These are phyloP conservation scores for Catajapyx aquilonaris DNA, from an alignment of 1,140 invertebrate species.

Conservation along the genomic window DNA sequence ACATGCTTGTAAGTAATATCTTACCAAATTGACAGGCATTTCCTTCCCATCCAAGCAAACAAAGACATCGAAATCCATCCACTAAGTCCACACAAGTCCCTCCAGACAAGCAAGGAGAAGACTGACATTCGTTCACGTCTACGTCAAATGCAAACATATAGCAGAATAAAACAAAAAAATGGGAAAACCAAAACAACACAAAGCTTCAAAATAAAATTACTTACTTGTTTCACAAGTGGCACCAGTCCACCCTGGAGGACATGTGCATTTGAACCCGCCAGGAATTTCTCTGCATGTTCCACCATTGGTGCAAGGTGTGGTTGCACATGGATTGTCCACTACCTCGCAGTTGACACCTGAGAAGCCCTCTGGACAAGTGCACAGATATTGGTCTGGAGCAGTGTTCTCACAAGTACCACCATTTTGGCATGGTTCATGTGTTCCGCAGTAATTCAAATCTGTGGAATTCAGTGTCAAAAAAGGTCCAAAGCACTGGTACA, in stretches of 20 bases:
- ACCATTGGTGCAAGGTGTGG: slow-evolving; percentile 68
- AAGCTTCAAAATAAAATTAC: too few relatives aligned
- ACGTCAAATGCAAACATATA: slow-evolving; percentile 16
- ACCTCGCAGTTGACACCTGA: slow-evolving; percentile 78
- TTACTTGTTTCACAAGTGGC: slow-evolving; percentile 47
- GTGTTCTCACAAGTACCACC: slow-evolving; percentile 91
- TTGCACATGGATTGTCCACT: slow-evolving; percentile 75
- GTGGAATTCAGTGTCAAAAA: too few relatives aligned
- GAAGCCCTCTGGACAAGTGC: slow-evolving; percentile 76
- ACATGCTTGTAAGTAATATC: too few relatives aligned
- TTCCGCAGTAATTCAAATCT: slow-evolving; percentile 96
- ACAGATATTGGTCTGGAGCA: slow-evolving; percentile 74
- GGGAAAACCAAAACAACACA: too few relatives aligned
- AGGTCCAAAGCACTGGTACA: too few relatives aligned
- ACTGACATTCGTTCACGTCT: slow-evolving; percentile 68
- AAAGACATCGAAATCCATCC: slow-evolving; percentile 52
- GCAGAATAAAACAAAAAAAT: too few relatives aligned
- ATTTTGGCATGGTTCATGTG: slow-evolving; percentile 86
- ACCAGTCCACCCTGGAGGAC: slow-evolving; percentile 65
- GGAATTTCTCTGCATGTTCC: slow-evolving; percentile 40
- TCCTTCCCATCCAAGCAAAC: slow-evolving; percentile 60
- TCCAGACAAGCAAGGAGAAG: slow-evolving; percentile 64
- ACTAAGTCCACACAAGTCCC: slow-evolving; percentile 59
- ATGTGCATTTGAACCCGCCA: slow-evolving; percentile 48
- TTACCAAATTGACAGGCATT: slow-evolving; percentile 49